phyloP scores from a whole-genome alignment of 2,113 vertebrate genomes.

The Salvelinus fontinalis region DNA sequence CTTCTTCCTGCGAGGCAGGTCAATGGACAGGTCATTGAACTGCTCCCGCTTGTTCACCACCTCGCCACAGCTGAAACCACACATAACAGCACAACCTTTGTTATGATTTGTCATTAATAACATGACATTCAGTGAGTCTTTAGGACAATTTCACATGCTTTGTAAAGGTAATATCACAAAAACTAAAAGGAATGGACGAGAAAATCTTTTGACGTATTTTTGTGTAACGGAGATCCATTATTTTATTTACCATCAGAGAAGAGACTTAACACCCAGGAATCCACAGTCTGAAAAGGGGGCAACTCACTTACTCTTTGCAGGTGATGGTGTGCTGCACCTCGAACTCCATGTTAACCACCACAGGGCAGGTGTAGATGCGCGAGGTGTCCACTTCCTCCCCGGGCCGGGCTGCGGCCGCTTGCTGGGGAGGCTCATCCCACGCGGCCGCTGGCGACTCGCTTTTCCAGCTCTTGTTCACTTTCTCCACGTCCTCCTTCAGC shows the following conservation, averaged over 20 bases:
- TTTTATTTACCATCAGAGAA: too few relatives aligned
- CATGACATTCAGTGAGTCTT: too few relatives aligned
- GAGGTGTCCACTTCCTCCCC: conserved; percentile 83
- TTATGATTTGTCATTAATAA: too few relatives aligned
- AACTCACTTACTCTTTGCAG: conserved; percentile 87
- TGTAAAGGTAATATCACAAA: too few relatives aligned
- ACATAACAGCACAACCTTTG: background rate
- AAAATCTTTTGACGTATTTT: too few relatives aligned
- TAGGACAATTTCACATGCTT: too few relatives aligned
- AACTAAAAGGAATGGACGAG: too few relatives aligned
- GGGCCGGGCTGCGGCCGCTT: conserved; percentile 38
- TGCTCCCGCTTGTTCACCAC: conserved; percentile 92
- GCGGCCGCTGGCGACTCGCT: conserved; percentile 67
- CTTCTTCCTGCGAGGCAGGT: conserved; percentile 92
- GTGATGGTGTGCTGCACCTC: conserved; percentile 97
- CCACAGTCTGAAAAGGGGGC: background rate
- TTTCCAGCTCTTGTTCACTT: conserved; percentile 92
- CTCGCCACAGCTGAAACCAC: conserved; percentile 85
- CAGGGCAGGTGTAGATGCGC: conserved; percentile 91
- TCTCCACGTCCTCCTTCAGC: conserved; percentile 97
- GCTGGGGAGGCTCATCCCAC: conserved; percentile 76
- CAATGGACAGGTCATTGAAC: conserved; percentile 97
- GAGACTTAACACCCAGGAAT: too few relatives aligned
- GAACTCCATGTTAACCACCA: conserved; percentile 94
- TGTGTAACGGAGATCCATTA: too few relatives aligned